A percentile compares a stretch with the other conserved stretches of the same genome.
Conservation (phyloP, 2,888 invertebrate species). For the Orthosia incerta region DNA sequence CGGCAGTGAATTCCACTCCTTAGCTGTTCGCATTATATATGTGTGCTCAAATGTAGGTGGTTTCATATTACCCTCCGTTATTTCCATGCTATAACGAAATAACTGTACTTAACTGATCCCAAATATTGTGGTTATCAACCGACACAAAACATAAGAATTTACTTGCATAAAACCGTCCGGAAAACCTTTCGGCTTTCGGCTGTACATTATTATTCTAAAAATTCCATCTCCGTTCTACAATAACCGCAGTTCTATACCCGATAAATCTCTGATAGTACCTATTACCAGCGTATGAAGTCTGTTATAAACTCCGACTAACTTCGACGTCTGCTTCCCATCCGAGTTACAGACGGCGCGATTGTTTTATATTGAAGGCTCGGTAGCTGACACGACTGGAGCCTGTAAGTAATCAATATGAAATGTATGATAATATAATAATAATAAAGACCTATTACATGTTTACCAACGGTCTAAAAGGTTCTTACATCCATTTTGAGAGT, state of each 20-base stretch:
- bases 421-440: too few relatives aligned
- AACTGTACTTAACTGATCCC: too few relatives aligned
- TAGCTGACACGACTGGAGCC: neutral
- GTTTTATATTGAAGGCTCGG: conserved; percentile 29
- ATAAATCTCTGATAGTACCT: conserved; percentile 21
- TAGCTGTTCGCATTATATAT: too few relatives aligned
- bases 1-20: too few relatives aligned
- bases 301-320: conserved; percentile 43
- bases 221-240: neutral
- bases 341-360: conserved; percentile 17
- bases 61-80: too few relatives aligned
- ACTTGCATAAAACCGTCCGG: neutral
- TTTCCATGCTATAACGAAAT: too few relatives aligned
- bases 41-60: too few relatives aligned
- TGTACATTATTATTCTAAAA: neutral
- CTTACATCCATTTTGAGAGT: too few relatives aligned
- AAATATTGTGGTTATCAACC: neutral
- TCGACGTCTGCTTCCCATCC: conserved; percentile 45
- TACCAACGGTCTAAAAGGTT: too few relatives aligned
- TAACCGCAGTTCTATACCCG: conserved; percentile 6
- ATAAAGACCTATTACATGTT: too few relatives aligned
- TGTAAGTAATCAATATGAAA: conserved; percentile 16
- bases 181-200: neutral
- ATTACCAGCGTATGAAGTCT: conserved; percentile 14
- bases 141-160: neutral